Percentiles rank a stretch among this genome's conserved stretches.
Evolutionary conservation across 2,888 invertebrate species (phyloP).

Genomic region (Adela reaumurella): DNA sequence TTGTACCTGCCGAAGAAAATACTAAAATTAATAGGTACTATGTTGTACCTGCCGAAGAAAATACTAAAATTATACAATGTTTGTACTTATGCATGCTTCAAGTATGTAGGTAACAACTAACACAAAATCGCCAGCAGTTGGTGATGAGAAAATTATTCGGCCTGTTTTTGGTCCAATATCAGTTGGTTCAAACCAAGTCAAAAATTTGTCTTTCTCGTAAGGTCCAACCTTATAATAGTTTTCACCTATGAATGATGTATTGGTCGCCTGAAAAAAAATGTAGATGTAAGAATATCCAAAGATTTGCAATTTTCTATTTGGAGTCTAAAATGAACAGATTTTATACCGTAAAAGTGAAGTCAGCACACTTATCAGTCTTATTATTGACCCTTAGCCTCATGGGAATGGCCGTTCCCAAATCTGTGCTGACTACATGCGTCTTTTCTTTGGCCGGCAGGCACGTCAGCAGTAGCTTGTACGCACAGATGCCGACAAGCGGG

Average conservation of each 20-base stretch:
- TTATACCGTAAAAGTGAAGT: conserved; percentile 27
- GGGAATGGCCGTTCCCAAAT: conserved; percentile 28
- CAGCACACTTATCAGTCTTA: conserved; percentile 24
- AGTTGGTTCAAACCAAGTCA: conserved; percentile 38
- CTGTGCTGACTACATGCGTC: conserved; percentile 25
- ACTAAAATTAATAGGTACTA: too few relatives aligned
- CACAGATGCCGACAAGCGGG: conserved; percentile 26
- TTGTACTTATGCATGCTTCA: not conserved
- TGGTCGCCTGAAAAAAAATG: conserved; percentile 24
- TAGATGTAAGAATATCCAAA: too few relatives aligned
- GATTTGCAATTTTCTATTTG: too few relatives aligned
- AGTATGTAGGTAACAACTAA: conserved; percentile 18
- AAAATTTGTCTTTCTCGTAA: conserved; percentile 37
- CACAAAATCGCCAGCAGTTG: conserved; percentile 39
- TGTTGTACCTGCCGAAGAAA: conserved; percentile 15
- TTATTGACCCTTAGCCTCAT: conserved; percentile 37
- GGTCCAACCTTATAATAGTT: conserved; percentile 25
- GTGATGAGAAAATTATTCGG: conserved; percentile 30
- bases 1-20: conserved; percentile 26
- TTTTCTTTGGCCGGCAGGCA: conserved; percentile 42
- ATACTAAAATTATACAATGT: too few relatives aligned
- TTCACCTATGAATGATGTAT: conserved; percentile 31
- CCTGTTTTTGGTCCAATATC: conserved; percentile 30
- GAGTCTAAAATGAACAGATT: too few relatives aligned
- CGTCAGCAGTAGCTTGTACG: conserved; percentile 30